Evolutionary conservation across 2,888 invertebrate species (phyloP).

Genomic region (Brachylomia viminalis): DNA sequence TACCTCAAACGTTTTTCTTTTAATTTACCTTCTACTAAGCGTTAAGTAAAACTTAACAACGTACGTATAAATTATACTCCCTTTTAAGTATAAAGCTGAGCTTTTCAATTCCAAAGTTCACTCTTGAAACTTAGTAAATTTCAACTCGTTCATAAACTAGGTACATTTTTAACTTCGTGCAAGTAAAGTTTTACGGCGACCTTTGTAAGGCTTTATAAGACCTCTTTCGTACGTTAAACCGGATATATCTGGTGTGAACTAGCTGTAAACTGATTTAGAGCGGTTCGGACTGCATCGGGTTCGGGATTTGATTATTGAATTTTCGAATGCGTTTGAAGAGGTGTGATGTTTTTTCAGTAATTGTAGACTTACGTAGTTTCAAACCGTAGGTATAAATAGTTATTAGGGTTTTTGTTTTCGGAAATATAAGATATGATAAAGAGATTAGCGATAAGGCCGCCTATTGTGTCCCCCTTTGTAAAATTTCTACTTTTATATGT

Average conservation of each 20-base stretch:
- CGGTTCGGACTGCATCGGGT: slow-evolving; percentile 40
- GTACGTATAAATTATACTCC: slow-evolving; percentile 36
- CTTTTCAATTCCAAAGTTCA: slow-evolving; percentile 60
- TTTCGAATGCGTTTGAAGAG: slow-evolving; percentile 1
- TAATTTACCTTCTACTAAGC: slow-evolving; percentile 25
- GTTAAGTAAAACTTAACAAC: slow-evolving; percentile 21
- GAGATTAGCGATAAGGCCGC: not conserved
- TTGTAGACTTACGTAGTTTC: not conserved
- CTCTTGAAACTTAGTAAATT: slow-evolving; percentile 58
- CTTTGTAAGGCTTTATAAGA: slow-evolving; percentile 55
- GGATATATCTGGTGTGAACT: slow-evolving; percentile 64
- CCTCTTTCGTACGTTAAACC: slow-evolving; percentile 49
- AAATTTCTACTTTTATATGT: too few relatives aligned
- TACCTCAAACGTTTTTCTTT: slow-evolving; percentile 1
- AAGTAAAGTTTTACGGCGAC: slow-evolving; percentile 38
- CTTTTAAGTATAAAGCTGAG: slow-evolving; percentile 36
- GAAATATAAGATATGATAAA: not conserved
- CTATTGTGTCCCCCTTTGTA: too few relatives aligned
- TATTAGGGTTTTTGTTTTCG: not conserved
- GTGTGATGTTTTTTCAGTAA: slow-evolving; percentile 13
- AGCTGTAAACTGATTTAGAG: slow-evolving; percentile 40
- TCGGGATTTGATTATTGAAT: slow-evolving; percentile 44
- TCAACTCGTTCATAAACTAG: slow-evolving; percentile 56
- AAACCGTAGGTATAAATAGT: not conserved
- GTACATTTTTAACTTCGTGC: slow-evolving; percentile 64